A percentile compares a stretch with the other conserved stretches of the same genome.
phyloP scores from a whole-genome alignment of 2,888 invertebrate species.

The Coenonympha glycerion region DNA sequence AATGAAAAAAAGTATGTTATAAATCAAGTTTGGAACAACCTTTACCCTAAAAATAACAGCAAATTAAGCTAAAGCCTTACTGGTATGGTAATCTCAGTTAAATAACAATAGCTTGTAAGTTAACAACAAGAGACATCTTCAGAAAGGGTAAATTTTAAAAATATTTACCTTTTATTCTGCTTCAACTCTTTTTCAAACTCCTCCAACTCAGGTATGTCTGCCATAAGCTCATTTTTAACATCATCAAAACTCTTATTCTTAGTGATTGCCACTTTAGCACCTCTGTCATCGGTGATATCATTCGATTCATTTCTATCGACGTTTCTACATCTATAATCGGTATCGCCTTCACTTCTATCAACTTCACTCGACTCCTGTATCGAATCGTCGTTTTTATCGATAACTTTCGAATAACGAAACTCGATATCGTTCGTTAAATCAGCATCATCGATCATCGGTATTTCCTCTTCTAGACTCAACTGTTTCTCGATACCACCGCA shows the following conservation, averaged over 20 bases:
- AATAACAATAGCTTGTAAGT: too few species aligned
- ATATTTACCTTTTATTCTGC: slow-evolving; percentile 70
- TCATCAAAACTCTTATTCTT: slow-evolving; percentile 69
- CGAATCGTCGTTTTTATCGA: slow-evolving; percentile 36
- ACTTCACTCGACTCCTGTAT: slow-evolving; percentile 1
- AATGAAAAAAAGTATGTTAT: too few species aligned
- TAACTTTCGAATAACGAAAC: slow-evolving; percentile 51
- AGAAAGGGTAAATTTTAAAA: too few species aligned
- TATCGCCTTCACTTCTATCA: slow-evolving; percentile 42
- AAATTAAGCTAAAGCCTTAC: too few species aligned
- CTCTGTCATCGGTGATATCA: slow-evolving; percentile 8
- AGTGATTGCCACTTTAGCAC: slow-evolving; percentile 32
- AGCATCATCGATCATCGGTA: slow-evolving; percentile 71
- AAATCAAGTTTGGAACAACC: too few species aligned
- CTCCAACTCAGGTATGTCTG: slow-evolving; percentile 70
- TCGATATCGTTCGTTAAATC: slow-evolving; percentile 66
- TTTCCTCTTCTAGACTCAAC: slow-evolving; percentile 69
- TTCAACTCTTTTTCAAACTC: slow-evolving; percentile 71
- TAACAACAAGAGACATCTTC: too few species aligned
- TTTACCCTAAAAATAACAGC: too few species aligned
- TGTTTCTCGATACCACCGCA: slow-evolving; percentile 68
- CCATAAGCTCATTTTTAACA: slow-evolving; percentile 69
- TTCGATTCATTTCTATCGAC: slow-evolving; percentile 32
- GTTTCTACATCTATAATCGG: slow-evolving; percentile 61
- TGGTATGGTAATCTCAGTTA: too few species aligned